Evolutionary conservation across 1,140 invertebrate genomes (phyloP), one percentile per base, ranked within the genome.

Genomic region (Nephotettix cincticeps): DNA sequence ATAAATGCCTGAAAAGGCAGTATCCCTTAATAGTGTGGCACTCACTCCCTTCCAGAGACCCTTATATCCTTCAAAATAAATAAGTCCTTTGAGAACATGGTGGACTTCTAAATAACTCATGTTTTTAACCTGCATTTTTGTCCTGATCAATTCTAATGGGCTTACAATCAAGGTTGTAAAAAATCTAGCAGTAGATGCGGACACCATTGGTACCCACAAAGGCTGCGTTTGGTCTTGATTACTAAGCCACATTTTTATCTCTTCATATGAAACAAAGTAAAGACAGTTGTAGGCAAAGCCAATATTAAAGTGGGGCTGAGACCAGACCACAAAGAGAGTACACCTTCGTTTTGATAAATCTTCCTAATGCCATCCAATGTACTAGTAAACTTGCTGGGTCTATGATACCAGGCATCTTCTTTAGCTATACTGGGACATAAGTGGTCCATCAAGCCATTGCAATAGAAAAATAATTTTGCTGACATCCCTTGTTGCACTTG

Each of bases 231-330:
- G 11, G 13, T 27, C 27, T 54, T 9, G 64, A 72, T 86, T 86
- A 78, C 86, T 88, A 40, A 90, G 80, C 67, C 80, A 80, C 65
- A 88, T 81, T 76, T 91, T 85, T 25, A 98, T 83, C 80, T 97
- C 94, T 83, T 99, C 98, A 83, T 99, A 99, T 36, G 91, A 87
- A n/a, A 98, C 96, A 85, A 99, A 99, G 82, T 99, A 99, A 36
- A 97, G 87, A 99, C 91, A 30, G 97, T 99, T 28, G 95, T 93
- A 61, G 98, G 98, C 69, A 99, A 81, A 47, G 98, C 96, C 80
- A 98, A 88, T n/a, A 99, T 86, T 77, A 99, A 84, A 1, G 98
- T 99, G 1, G 98, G 98, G 77, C 95, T 92, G 29, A 99, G 83
- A 1, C 98, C 98, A 83, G 95, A 98, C 98, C 97, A 99, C 27